Base-by-base conservation (phyloP, 2,113 vertebrate species). In the Apodemus speciosus region DNA sequence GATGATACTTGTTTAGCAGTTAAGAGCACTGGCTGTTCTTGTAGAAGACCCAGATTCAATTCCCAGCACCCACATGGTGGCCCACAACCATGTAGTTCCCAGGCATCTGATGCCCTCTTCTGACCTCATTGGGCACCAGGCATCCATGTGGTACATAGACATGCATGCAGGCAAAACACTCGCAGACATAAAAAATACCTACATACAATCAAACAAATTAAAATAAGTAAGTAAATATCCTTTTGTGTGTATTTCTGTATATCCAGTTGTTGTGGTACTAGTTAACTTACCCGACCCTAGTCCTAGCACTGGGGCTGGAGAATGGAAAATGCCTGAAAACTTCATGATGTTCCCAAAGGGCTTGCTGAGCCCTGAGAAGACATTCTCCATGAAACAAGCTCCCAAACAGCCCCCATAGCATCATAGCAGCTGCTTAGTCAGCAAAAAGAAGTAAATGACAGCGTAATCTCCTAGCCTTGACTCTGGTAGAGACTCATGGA, bases 401-500 rank as follows among this genome's bases (percentile, higher is more conserved):
- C n/a, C 23, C 64, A 77, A 35, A 13, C 46, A 20, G 0, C 13
- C 4, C 40, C 43, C 14, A 27, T 81, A 40, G 13, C 20, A 43
- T 73, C 32, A 32, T 0, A 9, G 49, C 53, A 25, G 40, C 72
- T 18, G 51, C 4, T 49, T 7, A 1, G 40, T 53, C 14, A 15
- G 77, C 80, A 73, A 92, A 79, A 27, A 66, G 83, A 71, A 85
- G 40, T 4, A 68, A 68, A 46, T 13, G 11, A 25, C 83, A 35
- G 30, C 4, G 3, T 10, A 10, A 6, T n/a, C 21, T 32, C 68
- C 11, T 69, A 77, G 21, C 25, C 51, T 10, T 40, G 38, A 38
- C 23, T 38, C 9, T 38, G 35, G 53, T 71, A 81, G 38, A 32
- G 60, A 62, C n/a, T 60, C 18, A 0, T 10, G 43, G 35, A 32